Base-by-base conservation (phyloP, 2,797 vertebrate genomes). In the Orestias chungarensis region DNA sequence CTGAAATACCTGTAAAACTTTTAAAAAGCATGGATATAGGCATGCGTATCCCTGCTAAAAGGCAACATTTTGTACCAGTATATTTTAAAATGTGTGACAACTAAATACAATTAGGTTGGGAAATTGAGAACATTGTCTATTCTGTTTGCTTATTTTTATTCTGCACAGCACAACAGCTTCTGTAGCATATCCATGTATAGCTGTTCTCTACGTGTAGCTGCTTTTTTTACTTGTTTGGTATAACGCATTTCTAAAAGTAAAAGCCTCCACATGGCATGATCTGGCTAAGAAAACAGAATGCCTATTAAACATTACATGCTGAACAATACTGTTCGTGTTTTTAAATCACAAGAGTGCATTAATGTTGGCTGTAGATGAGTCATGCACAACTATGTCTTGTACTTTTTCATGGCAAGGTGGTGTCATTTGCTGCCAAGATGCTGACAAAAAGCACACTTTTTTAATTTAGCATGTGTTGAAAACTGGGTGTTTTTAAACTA, bases 141-240 rank as follows among this genome's bases (percentile, higher is more conserved):
- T 18, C 25, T 12, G 52, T 69, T 43, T 14, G 18, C 49, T 38
- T 40, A 50, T 9, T 66, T 6, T 42, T 27, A 27, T 54, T 42
- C 20, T 55, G 3, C 35, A 35, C 17, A 59, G 3, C 4, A 29
- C 5, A 40, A 9, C n/a, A 42, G 52, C 17, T 68, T 38, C n/a
- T 75, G 61, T 73, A 57, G 64, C 40, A 38, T 55, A 54, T 66
- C 77, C 49, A 73, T 27, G 27, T 29, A 18, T 55, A 15, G 11
- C 27, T 27, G 4, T 47, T 66, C 31, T 47, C 43, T 10, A 31
- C 31, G 43, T 27, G 44, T 42, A 62, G 6, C 38, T 43, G 40
- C 27, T 31, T 27, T 29, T 29, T 27, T 15, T 14, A 25, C 15
- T 57, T 57, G 0, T 57, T 57, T 57, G 17, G 15, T 57, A 31